A percentile compares a stretch with the other conserved stretches of the same genome.
These are phyloP conservation scores for Choreutis nemorana DNA, from an alignment of 2,888 invertebrate species.

Conservation along the genomic window DNA sequence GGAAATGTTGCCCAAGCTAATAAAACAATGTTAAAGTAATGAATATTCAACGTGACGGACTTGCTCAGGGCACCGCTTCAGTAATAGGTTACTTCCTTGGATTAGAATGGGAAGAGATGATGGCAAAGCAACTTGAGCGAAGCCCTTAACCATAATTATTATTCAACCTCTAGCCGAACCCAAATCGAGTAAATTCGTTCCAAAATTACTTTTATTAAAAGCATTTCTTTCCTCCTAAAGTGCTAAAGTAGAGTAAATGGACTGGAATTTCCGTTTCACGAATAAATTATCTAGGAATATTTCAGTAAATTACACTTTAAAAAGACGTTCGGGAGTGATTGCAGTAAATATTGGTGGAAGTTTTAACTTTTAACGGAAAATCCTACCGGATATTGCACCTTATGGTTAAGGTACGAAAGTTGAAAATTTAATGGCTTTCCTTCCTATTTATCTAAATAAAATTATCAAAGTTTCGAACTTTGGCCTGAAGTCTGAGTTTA, in stretches of 20 bases:
- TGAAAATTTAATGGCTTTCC: too few relatives aligned
- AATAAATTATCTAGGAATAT: conserved; percentile 50
- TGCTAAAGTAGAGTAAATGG: conserved; percentile 58
- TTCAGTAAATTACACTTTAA: conserved; percentile 37
- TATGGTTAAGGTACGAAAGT: too few relatives aligned
- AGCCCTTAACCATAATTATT: conserved; percentile 41
- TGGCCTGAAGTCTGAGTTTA: too few relatives aligned
- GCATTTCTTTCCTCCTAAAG: conserved; percentile 56
- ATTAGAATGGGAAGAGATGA: too few relatives aligned
- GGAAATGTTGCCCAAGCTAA: conserved; percentile 16
- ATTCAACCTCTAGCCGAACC: conserved; percentile 51
- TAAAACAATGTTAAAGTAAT: conserved; percentile 20
- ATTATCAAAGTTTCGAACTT: too few relatives aligned
- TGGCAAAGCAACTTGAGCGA: conserved; percentile 32
- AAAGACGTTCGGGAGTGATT: conserved; percentile 17
- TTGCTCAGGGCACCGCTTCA: too few relatives aligned
- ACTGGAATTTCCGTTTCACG: conserved; percentile 50
- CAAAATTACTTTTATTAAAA: conserved; percentile 60
- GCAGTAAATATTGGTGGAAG: conserved; percentile 14
- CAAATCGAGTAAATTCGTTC: conserved; percentile 53
- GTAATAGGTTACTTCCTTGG: too few relatives aligned
- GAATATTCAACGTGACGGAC: conserved; percentile 26
- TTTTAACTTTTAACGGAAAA: too few relatives aligned
- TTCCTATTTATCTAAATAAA: too few relatives aligned
- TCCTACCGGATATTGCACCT: too few relatives aligned